These are phyloP conservation scores for Darevskia mixta DNA, from an alignment of 2,797 vertebrate species.

Conservation along the genomic window DNA sequence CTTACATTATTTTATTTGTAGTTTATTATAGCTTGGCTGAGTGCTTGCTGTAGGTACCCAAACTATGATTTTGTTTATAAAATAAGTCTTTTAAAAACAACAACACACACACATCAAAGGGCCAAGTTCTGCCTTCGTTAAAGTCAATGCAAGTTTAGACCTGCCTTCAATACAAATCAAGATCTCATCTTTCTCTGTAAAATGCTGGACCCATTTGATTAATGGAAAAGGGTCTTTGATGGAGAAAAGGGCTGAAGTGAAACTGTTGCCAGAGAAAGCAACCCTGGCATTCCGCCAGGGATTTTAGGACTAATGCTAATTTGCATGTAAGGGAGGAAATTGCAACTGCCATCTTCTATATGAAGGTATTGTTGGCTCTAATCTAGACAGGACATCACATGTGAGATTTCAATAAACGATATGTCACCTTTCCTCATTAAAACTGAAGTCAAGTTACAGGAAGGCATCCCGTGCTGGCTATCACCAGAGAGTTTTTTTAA, in stretches of 20 bases:
- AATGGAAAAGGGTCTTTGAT: constrained; percentile 49
- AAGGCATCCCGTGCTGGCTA: background rate
- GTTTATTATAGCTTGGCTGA: constrained; percentile 4
- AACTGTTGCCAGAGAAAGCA: constrained; percentile 61
- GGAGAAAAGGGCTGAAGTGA: constrained; percentile 43
- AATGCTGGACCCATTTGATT: constrained; percentile 46
- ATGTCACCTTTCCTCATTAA: constrained; percentile 70
- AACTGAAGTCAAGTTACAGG: constrained; percentile 60
- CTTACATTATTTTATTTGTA: constrained; percentile 32
- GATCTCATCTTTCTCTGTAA: constrained; percentile 35
- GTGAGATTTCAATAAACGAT: constrained; percentile 63
- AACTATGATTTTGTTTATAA: constrained; percentile 23
- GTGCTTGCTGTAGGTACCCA: background rate
- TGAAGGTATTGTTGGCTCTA: constrained; percentile 61
- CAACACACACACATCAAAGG: background rate
- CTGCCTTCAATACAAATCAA: background rate
- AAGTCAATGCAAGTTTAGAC: background rate
- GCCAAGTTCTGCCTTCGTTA: background rate
- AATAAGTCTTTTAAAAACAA: background rate
- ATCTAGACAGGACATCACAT: constrained; percentile 62
- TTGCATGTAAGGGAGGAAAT: constrained; percentile 76
- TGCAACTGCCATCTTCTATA: constrained; percentile 68
- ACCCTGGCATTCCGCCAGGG: constrained; percentile 61
- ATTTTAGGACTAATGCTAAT: constrained; percentile 65
- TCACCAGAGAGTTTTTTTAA: background rate